Evolutionary conservation across 2,113 vertebrate species (phyloP).

Genomic region (Uria lomvia): DNA sequence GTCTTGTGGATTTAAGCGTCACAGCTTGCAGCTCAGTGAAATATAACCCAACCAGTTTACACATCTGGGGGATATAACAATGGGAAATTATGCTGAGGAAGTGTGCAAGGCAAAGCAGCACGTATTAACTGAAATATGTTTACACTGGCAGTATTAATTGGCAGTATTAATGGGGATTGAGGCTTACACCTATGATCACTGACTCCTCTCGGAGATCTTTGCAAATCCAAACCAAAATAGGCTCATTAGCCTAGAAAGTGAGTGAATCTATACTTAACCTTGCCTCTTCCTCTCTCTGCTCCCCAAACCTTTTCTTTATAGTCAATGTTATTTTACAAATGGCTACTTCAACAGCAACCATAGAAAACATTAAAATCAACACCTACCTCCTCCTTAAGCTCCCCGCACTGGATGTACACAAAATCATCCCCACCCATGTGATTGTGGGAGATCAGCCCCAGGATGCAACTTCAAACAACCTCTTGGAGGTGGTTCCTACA

Average conservation of each 20-base stretch:
- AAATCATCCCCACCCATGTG: not conserved
- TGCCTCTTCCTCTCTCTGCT: not conserved
- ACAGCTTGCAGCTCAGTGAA: slow-evolving; percentile 22
- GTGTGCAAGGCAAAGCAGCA: not conserved
- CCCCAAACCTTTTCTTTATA: not conserved
- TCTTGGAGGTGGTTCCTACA: not conserved
- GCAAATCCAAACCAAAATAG: not conserved
- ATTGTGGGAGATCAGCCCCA: fast-evolving
- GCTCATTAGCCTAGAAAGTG: not conserved
- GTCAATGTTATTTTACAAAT: not conserved
- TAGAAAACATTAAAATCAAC: slow-evolving; percentile 2
- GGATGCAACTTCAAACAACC: not conserved
- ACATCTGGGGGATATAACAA: slow-evolving; percentile 46
- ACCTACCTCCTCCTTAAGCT: not conserved
- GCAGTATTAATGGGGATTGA: not conserved
- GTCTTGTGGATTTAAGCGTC: not conserved
- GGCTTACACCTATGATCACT: not conserved
- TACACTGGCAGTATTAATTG: slow-evolving; percentile 20
- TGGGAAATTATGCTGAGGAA: slow-evolving; percentile 16
- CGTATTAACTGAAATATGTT: not conserved
- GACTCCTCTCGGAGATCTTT: not conserved
- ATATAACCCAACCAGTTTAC: not conserved
- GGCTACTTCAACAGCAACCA: slow-evolving; percentile 2
- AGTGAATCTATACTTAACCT: not conserved
- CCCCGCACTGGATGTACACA: not conserved